A percentile compares a stretch with the other conserved stretches of the same genome.
Conservation (phyloP, 2,113 vertebrate genomes). For the Thymallus thymallus region DNA sequence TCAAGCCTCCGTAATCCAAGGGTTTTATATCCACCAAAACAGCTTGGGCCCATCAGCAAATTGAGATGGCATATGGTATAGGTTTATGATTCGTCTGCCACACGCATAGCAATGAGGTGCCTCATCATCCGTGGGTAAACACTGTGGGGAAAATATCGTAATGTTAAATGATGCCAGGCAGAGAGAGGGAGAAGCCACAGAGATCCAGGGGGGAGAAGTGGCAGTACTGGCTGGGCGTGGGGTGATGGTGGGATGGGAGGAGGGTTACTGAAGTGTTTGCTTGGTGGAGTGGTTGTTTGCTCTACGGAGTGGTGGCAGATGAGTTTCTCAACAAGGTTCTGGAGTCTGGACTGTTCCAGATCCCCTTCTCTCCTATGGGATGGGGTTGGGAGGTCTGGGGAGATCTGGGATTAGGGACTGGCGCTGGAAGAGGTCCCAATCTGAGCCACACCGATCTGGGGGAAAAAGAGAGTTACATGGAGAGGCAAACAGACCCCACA, state of each 20-base stretch:
- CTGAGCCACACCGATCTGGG: constrained; percentile 32
- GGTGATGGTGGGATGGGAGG: too few species aligned
- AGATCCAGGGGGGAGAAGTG: too few species aligned
- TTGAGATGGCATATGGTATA: constrained; percentile 97
- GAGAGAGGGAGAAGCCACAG: background rate
- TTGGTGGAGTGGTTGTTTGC: constrained; percentile 44
- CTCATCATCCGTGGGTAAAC: constrained; percentile 86
- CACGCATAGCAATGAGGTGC: constrained; percentile 83
- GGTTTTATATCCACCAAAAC: constrained; percentile 97
- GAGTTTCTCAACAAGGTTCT: constrained; percentile 57
- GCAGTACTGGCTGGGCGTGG: too few species aligned
- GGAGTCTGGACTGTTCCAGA: constrained; percentile 1
- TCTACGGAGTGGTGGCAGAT: constrained; percentile 57
- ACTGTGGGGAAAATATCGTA: constrained; percentile 73
- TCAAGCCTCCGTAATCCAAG: constrained; percentile 89
- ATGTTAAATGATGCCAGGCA: constrained; percentile 69
- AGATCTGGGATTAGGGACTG: constrained; percentile 45
- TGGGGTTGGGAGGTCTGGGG: too few species aligned
- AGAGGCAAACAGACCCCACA: too few species aligned
- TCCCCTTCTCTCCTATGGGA: constrained; percentile 37
- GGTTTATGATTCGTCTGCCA: constrained; percentile 99
- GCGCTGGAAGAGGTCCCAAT: background rate
- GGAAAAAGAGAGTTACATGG: background rate
- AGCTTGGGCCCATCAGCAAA: constrained; percentile 99
- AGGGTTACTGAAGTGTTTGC: too few species aligned